Conservation (phyloP, 2,888 invertebrate genomes). For the Drosophila tripunctata region DNA sequence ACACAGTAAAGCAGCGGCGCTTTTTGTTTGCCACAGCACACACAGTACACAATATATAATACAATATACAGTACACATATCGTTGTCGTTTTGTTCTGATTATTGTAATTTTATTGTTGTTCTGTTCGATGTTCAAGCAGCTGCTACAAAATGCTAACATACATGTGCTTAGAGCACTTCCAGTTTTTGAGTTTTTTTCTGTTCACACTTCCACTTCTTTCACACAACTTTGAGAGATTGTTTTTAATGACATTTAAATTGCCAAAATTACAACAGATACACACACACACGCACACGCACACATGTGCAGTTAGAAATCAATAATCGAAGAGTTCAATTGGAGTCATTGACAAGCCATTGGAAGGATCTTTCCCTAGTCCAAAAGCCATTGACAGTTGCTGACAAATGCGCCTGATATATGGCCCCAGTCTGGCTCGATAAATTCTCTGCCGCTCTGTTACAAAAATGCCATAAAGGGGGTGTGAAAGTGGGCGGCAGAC, state of each 20-base stretch:
- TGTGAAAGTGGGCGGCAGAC: not conserved
- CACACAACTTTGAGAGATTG: constrained; percentile 65
- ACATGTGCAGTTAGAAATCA: constrained; percentile 62
- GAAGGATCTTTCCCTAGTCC: constrained; percentile 4
- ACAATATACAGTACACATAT: too few species aligned
- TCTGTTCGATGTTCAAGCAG: constrained; percentile 71
- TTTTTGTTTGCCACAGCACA: constrained; percentile 38
- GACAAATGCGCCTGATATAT: constrained; percentile 74
- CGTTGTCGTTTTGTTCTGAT: constrained; percentile 15
- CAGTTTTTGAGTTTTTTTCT: constrained; percentile 34
- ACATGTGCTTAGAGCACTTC: constrained; percentile 35
- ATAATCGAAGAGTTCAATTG: constrained; percentile 71
- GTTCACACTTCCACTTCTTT: constrained; percentile 39
- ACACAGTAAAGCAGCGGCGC: constrained; percentile 12
- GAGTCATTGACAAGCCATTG: constrained; percentile 28
- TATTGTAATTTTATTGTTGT: constrained; percentile 22
- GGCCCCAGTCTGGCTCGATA: constrained; percentile 64
- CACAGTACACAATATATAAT: too few species aligned
- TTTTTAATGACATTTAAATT: constrained; percentile 78
- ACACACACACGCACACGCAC: constrained; percentile 1
- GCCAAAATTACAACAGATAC: constrained; percentile 69
- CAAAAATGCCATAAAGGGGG: constrained; percentile 46
- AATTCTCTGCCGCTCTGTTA: constrained; percentile 50
- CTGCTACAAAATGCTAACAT: constrained; percentile 77
- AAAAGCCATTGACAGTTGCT: constrained; percentile 44